Evolutionary conservation across 2,113 vertebrate species (phyloP).

Genomic region (Spheniscus mendiculus): DNA sequence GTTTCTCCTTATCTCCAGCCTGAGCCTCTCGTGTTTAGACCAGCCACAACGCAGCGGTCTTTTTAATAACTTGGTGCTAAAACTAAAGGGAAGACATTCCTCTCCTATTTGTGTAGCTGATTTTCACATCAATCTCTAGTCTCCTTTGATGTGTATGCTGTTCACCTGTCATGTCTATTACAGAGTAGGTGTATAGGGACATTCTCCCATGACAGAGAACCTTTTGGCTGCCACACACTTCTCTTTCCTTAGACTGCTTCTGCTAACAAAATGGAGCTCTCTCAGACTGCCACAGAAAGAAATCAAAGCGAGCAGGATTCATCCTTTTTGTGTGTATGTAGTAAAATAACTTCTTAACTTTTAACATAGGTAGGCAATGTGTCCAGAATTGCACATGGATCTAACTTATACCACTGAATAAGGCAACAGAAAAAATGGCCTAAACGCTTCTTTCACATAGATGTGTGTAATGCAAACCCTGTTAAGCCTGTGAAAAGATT

Average conservation of each 20-base stretch:
- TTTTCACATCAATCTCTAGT: neutral
- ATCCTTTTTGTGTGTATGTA: neutral
- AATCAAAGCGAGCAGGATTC: neutral
- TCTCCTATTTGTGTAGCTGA: neutral
- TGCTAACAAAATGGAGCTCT: neutral
- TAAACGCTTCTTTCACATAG: neutral
- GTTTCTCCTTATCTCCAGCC: neutral
- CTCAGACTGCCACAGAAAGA: neutral
- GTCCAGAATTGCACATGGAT: neutral
- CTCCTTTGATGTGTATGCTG: neutral
- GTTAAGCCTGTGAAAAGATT: neutral
- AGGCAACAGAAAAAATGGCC: neutral
- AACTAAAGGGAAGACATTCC: neutral
- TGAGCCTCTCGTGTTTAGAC: neutral
- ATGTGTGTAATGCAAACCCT: neutral
- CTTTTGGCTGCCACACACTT: neutral
- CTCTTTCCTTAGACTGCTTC: neutral
- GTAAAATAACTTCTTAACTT: neutral
- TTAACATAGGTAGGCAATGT: neutral
- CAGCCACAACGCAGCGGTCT: neutral
- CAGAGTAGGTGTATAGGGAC: neutral
- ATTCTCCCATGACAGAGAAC: neutral
- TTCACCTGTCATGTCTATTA: neutral
- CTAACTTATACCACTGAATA: neutral
- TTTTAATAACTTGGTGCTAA: neutral